Evolutionary conservation across 2,888 invertebrate species (phyloP).

Genomic region (Chalcosyrphus nemorum): DNA sequence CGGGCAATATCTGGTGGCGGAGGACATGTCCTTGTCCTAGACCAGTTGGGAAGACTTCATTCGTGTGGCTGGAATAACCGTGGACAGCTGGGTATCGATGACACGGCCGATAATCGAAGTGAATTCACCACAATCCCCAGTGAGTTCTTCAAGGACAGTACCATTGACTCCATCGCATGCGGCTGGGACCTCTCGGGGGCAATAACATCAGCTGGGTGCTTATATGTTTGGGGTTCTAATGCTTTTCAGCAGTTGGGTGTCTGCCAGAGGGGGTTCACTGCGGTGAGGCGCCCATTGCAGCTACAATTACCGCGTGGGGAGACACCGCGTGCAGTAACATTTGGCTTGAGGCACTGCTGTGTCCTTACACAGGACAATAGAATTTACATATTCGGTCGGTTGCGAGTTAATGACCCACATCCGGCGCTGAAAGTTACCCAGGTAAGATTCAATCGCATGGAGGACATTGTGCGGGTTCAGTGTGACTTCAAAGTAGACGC

Average conservation of each 20-base stretch:
- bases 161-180: constrained; percentile 86
- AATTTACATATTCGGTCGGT: constrained; percentile 79
- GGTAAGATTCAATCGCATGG: constrained; percentile 78
- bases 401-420: constrained; percentile 77
- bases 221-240: constrained; percentile 94
- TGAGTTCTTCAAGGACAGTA: constrained; percentile 85
- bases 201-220: constrained; percentile 86
- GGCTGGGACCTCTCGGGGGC: constrained; percentile 94
- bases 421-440: constrained; percentile 77
- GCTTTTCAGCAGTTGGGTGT: constrained; percentile 89
- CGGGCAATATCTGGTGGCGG: constrained; percentile 89
- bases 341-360: constrained; percentile 80
- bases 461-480: constrained; percentile 76
- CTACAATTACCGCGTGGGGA: constrained; percentile 79
- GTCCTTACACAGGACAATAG: constrained; percentile 79
- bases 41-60: constrained; percentile 86
- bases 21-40: constrained; percentile 88
- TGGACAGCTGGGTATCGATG: constrained; percentile 86
- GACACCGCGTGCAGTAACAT: constrained; percentile 76
- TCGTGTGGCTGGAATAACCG: constrained; percentile 91
- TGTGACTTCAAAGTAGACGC: constrained; percentile 83
- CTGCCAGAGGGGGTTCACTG: constrained; percentile 81
- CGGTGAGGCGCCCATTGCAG: constrained; percentile 79
- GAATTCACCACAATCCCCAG: constrained; percentile 82
- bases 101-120: constrained; percentile 76